Evolutionary conservation across 2,888 invertebrate genomes (phyloP).

Genomic region (Cyclophora albipunctata): DNA sequence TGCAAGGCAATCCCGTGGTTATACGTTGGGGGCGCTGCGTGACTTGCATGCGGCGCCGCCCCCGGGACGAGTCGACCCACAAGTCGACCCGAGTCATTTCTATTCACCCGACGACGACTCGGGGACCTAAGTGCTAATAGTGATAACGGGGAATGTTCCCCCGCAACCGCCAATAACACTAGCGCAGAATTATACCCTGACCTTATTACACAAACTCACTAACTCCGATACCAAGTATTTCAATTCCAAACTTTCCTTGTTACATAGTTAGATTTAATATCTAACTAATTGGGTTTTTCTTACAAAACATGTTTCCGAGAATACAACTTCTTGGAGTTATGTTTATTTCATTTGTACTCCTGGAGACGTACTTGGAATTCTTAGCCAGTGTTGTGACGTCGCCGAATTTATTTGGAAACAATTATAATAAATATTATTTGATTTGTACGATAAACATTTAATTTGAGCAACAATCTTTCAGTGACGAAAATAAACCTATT

Average conservation of each 20-base stretch:
- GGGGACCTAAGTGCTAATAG: conserved; percentile 55
- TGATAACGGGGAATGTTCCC: conserved; percentile 42
- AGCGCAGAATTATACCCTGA: neutral
- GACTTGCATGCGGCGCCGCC: conserved; percentile 36
- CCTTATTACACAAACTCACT: neutral
- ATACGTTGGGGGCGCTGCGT: neutral
- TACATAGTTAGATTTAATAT: conserved; percentile 1
- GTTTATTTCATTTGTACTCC: too few relatives aligned
- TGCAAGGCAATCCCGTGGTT: conserved; percentile 6
- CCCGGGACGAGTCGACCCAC: conserved; percentile 11
- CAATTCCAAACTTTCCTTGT: conserved; percentile 1
- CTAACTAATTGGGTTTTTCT: neutral
- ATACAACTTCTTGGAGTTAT: too few relatives aligned
- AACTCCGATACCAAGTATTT: neutral
- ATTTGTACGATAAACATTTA: too few relatives aligned
- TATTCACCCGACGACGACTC: conserved; percentile 44
- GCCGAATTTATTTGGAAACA: too few relatives aligned
- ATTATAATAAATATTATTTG: too few relatives aligned
- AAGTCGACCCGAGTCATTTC: conserved; percentile 43
- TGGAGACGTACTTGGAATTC: too few relatives aligned
- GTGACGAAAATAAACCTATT: neutral
- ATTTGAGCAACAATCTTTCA: too few relatives aligned
- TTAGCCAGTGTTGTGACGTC: too few relatives aligned
- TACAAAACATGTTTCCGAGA: neutral
- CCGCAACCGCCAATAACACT: conserved; percentile 30